Base-by-base conservation (phyloP, 2,113 vertebrate genomes). In the Piprites chloris region DNA sequence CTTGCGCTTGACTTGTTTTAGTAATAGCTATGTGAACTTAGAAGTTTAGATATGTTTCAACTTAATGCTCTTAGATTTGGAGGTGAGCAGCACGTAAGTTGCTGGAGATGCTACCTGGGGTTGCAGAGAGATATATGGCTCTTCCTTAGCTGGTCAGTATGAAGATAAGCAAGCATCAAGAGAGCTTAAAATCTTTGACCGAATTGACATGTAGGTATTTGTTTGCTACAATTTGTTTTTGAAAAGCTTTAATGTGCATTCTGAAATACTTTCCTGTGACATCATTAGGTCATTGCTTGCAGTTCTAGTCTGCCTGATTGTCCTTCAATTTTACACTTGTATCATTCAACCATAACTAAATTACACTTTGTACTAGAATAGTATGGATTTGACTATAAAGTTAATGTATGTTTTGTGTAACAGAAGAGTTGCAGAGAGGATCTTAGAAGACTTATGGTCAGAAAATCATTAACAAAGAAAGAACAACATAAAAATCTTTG, bases 201-300 rank as follows among this genome's bases (percentile, higher is more conserved):
- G 69, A 44, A 79, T 9, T 59, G 56, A 32, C 8, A 6, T 28
- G 32, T 26, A 39, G 62, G 5, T 59, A 24, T 72, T 82, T 49
- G 28, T 67, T 91, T 86, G 39, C 32, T 75, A 6, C 42, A 13
- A 0, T n/a, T 12, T 68, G 12, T 46, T 71, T 84, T 89, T 71
- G 6, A 47, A 80, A 77, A 76, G 24, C 53, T 76, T 47, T 62
- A 71, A 21, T 55, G 46, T 19, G 35, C 12, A 5, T 75, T 89
- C 65, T 89, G 67, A 88, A 85, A 62, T 80, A 50, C 22, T 77
- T 80, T 53, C 19, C 44, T 21, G 5, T 77, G 76, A 32, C 21
- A 9, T 30, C 0, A 0, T 77, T 76, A 46, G 24, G 67, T 61
- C 2, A 4, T 9, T 24, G 23, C 28, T 90, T 82, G 26, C 50